Conservation (phyloP, 1,140 invertebrate genomes). For the Pinna nobilis region DNA sequence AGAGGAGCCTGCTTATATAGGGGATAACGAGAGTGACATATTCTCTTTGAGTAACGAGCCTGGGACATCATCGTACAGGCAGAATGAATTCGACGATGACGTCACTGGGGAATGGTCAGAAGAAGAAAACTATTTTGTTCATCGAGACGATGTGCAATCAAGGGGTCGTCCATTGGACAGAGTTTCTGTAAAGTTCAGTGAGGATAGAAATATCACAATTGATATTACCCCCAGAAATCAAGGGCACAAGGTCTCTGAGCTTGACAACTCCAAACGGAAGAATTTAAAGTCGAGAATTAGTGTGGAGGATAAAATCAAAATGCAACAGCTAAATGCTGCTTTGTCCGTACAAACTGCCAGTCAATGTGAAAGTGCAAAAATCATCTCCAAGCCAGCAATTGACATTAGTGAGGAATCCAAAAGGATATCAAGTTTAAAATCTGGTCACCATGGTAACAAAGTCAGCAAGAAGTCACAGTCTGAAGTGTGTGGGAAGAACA, state of each 20-base stretch:
- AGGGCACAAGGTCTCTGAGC: slow-evolving; percentile 51
- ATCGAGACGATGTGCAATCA: not conserved
- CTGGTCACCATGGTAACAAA: not conserved
- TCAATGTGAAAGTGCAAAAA: not conserved
- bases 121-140: too few relatives aligned
- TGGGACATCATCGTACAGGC: too few relatives aligned
- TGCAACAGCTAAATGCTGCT: not conserved
- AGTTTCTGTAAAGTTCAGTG: slow-evolving; percentile 50
- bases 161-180: slow-evolving; percentile 21
- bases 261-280: slow-evolving; percentile 10
- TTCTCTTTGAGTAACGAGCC: too few relatives aligned
- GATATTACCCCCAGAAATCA: slow-evolving; percentile 60
- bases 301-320: too few relatives aligned
- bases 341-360: slow-evolving; percentile 25
- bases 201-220: slow-evolving; percentile 54
- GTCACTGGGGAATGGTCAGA: slow-evolving; percentile 13
- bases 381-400: not conserved
- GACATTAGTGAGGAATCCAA: slow-evolving; percentile 18
- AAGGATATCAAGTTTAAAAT: not conserved
- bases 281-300: not conserved
- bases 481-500: not conserved
- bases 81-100: not conserved
- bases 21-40: too few relatives aligned
- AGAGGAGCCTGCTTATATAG: too few relatives aligned
- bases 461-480: not conserved